These are phyloP conservation scores for Yponomeuta evonymella DNA, from an alignment of 2,888 invertebrate genomes.

Conservation along the genomic window DNA sequence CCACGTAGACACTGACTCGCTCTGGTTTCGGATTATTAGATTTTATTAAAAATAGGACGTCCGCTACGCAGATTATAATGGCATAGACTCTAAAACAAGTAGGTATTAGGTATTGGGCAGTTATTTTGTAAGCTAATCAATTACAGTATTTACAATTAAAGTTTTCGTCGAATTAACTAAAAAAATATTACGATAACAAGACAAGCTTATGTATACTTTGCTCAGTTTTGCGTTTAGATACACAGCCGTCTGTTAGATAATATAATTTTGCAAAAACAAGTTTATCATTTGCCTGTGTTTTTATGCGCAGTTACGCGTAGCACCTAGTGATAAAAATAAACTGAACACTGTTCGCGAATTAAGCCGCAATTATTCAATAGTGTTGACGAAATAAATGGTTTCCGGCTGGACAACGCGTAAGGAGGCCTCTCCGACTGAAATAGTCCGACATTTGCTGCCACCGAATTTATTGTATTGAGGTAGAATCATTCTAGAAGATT, in stretches of 20 bases:
- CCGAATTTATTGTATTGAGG: neutral
- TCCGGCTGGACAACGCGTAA: neutral
- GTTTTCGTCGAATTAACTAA: neutral
- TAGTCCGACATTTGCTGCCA: neutral
- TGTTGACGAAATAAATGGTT: neutral
- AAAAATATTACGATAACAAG: neutral
- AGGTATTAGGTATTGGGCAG: neutral
- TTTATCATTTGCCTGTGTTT: neutral
- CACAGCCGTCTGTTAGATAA: neutral
- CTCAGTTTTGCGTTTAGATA: neutral
- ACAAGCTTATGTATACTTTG: conserved; percentile 1
- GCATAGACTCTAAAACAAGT: too few relatives aligned
- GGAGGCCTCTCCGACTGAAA: neutral
- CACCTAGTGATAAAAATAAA: neutral
- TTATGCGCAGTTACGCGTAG: neutral
- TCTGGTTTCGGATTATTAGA: neutral
- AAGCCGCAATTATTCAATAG: neutral
- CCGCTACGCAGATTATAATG: too few relatives aligned
- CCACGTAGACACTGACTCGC: neutral
- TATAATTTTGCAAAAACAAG: neutral
- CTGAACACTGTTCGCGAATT: neutral
- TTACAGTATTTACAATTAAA: neutral
- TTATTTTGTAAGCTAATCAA: neutral
- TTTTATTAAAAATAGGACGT: neutral
- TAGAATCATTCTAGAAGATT: neutral